phyloP scores from a whole-genome alignment of 1,140 invertebrate genomes.

The Zaprionus tsacasi region DNA sequence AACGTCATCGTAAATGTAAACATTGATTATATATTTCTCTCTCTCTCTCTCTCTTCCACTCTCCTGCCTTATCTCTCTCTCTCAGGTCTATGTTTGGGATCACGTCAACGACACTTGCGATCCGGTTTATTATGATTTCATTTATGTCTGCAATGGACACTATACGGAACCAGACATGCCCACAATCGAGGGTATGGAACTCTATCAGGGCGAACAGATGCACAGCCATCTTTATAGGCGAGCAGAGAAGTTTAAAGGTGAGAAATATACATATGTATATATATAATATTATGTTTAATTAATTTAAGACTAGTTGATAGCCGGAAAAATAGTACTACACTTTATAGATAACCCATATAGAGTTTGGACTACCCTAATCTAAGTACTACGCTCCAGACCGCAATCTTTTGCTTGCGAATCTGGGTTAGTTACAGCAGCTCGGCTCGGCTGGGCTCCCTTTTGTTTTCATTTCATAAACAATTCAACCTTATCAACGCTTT shows the following conservation, averaged over 20 bases:
- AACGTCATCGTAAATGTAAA: background rate
- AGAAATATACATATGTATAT: conserved; percentile 24
- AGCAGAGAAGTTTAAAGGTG: conserved; percentile 88
- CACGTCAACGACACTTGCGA: conserved; percentile 85
- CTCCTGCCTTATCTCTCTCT: background rate
- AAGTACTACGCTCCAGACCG: background rate
- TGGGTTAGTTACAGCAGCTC: conserved; percentile 34
- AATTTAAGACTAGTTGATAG: background rate
- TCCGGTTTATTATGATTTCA: conserved; percentile 89
- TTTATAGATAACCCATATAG: background rate
- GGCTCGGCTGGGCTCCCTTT: conserved; percentile 22
- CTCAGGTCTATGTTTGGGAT: conserved; percentile 85
- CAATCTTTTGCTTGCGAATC: conserved; percentile 6
- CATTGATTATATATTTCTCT: background rate
- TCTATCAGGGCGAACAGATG: conserved; percentile 89
- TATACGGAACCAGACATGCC: conserved; percentile 89
- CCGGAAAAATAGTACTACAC: no score
- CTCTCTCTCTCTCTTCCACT: no score
- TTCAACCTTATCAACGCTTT: conserved; percentile 28
- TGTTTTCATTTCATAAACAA: conserved; percentile 49
- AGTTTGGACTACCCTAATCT: conserved; percentile 1
- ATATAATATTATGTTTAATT: background rate
- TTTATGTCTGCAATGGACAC: conserved; percentile 95
- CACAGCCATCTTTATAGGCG: conserved; percentile 95
- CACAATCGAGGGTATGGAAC: conserved; percentile 86